Conservation (phyloP, 2,113 vertebrate genomes). For the Crocuta crocuta region DNA sequence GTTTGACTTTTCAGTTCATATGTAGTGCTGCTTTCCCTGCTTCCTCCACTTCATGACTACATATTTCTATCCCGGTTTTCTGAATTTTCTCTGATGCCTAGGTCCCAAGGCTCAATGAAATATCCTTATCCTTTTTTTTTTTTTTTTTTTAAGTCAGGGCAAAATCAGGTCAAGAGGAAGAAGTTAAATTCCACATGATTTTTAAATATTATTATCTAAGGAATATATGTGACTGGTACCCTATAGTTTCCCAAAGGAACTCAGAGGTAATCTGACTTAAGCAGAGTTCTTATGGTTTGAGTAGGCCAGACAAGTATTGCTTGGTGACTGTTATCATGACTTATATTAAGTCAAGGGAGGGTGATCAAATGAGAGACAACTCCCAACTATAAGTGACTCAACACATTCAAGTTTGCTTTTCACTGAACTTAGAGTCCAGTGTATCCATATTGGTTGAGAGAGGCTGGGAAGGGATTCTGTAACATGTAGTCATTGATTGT, state of each 20-base stretch:
- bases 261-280: neutral
- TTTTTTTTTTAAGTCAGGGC: neutral
- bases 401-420: neutral
- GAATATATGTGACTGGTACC: neutral
- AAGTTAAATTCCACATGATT: neutral
- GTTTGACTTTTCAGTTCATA: neutral
- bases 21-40: neutral
- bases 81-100: neutral
- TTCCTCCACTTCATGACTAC: neutral
- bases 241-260: neutral
- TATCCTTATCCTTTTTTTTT: neutral
- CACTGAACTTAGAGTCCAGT: neutral
- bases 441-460: neutral
- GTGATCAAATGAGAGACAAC: neutral
- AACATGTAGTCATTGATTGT: neutral
- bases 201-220: neutral
- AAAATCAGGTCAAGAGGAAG: neutral
- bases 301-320: neutral
- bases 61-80: neutral
- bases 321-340: neutral
- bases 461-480: neutral
- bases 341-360: neutral
- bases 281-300: neutral
- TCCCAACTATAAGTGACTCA: neutral
- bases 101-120: neutral